phyloP scores from a whole-genome alignment of 2,888 invertebrate genomes.

The Amblyjoppa proteus region DNA sequence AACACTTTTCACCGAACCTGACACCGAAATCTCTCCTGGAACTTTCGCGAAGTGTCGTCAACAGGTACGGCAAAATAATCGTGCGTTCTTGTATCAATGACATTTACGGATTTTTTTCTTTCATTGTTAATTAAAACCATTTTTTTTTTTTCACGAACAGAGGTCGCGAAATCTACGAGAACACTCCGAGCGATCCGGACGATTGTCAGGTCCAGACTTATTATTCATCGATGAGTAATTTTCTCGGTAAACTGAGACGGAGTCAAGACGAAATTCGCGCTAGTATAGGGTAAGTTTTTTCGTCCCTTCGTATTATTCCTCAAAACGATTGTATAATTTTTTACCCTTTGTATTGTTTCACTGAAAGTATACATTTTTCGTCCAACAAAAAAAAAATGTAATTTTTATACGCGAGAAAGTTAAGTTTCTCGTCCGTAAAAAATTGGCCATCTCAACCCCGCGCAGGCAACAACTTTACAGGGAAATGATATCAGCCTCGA shows the following conservation, averaged over 20 bases:
- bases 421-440: not conserved
- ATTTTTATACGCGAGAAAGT: not conserved
- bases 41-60: slow-evolving; percentile 35
- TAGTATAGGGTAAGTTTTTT: slow-evolving; percentile 46
- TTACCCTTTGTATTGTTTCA: too few relatives aligned
- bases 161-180: slow-evolving; percentile 31
- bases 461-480: slow-evolving; percentile 57
- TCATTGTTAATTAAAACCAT: too few relatives aligned
- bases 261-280: slow-evolving; percentile 86
- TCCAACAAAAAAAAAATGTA: not conserved
- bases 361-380: not conserved
- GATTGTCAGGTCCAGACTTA: slow-evolving; percentile 87
- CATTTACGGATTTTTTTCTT: not conserved
- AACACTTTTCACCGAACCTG: slow-evolving; percentile 82
- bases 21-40: slow-evolving; percentile 66
- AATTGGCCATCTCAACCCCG: not conserved
- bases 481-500: slow-evolving; percentile 89
- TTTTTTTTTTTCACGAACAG: slow-evolving; percentile 1
- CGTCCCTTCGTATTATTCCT: not conserved
- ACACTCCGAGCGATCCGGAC: slow-evolving; percentile 4
- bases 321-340: not conserved
- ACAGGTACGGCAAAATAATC: slow-evolving; percentile 38
- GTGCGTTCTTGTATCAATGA: not conserved
- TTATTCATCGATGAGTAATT: slow-evolving; percentile 90
- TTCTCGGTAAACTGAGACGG: slow-evolving; percentile 88